Base-by-base conservation (phyloP, 2,797 vertebrate genomes). In the Passerculus sandwichensis region DNA sequence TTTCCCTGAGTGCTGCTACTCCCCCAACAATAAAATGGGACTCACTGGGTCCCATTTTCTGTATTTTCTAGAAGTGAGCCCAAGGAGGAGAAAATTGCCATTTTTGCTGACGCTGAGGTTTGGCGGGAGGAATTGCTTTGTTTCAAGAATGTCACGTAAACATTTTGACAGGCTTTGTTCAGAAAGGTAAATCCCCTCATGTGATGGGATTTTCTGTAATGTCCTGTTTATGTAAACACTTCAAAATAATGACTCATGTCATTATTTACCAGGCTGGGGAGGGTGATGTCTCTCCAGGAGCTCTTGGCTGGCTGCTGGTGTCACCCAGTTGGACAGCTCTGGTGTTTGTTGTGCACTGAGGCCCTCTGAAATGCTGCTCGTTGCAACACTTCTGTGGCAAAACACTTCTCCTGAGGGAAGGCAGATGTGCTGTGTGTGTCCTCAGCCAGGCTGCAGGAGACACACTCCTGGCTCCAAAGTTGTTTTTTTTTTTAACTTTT, bases 361-460 rank as follows among this genome's bases (percentile, higher is more conserved):
- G 21, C 83, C 8, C 64, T 91, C 38, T 36, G 50, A 85, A 84
- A 27, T 93, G 34, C 32, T 1, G 0, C 45, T 56, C 51, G 15
- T 71, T 67, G 32, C 62, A 75, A 64, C 8, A 11, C 62, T 66
- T 40, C 10, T 57, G 9, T 88, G 44, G 19, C 44, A 77, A 54
- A 83, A 27, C 20, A 14, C 6, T 66, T 93, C 34, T 61, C 10
- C 16, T 50, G 32, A 23, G 25, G 38, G 18, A 70, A 9, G 22
- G 36, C 34, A 34, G 45, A 22, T 10, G 26, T 50, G 21, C 23
- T 80, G 10, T 22, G 11, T 22, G 10, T 79, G 8, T 91, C 44
- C 25, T 76, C 21, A 60, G 20, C 42, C 42, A 51, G 34, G 16
- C 57, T 85, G 51, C 0, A 0, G 0, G 0, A 21, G 18, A 36